Conservation (phyloP, 2,797 vertebrate genomes). For the Hydrophis major region DNA sequence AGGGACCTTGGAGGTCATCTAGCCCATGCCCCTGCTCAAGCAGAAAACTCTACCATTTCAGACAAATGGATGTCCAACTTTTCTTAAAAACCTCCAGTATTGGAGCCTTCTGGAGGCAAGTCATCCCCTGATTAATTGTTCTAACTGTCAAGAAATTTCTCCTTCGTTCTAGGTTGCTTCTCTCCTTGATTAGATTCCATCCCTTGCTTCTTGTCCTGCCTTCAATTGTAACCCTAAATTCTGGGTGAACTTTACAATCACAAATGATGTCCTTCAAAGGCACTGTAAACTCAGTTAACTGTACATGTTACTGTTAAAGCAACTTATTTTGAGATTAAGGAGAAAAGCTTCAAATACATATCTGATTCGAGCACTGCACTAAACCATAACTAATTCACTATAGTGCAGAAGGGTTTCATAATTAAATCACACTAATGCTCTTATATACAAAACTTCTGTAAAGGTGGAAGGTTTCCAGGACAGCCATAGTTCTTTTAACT, state of each 20-base stretch:
- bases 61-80: not conserved
- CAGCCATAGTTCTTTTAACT: not conserved
- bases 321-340: not conserved
- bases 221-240: slow-evolving; percentile 13
- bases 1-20: not conserved
- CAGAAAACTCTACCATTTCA: not conserved
- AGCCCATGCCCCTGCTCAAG: not conserved
- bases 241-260: slow-evolving; percentile 48
- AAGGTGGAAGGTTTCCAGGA: not conserved
- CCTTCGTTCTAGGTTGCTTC: not conserved
- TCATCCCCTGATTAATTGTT: not conserved
- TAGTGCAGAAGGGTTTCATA: not conserved
- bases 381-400: not conserved
- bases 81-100: not conserved
- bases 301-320: slow-evolving; percentile 13
- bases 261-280: slow-evolving; percentile 23
- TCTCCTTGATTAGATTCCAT: not conserved
- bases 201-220: not conserved
- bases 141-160: not conserved
- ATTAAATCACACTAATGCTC: not conserved
- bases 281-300: slow-evolving; percentile 13
- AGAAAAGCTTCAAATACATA: not conserved
- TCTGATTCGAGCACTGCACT: not conserved
- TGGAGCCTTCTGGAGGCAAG: not conserved
- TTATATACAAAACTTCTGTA: not conserved